Conservation (phyloP, 2,113 vertebrate species). For the Blennius ocellaris region DNA sequence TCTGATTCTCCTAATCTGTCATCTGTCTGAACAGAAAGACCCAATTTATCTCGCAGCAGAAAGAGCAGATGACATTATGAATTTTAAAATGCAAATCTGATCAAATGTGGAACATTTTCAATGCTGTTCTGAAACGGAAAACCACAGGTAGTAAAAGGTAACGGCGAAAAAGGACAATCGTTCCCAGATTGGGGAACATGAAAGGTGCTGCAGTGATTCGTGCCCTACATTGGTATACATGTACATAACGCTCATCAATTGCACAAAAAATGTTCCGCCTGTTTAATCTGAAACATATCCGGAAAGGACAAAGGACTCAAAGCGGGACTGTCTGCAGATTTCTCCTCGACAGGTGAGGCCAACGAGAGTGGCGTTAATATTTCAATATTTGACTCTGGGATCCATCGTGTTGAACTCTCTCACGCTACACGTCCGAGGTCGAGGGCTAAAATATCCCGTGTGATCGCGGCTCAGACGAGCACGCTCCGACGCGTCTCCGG, state of each 20-base stretch:
- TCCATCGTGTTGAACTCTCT: constrained; percentile 4
- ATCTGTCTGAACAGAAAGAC: background rate
- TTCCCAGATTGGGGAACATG: too few species aligned
- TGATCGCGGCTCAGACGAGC: constrained; percentile 30
- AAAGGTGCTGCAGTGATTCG: too few species aligned
- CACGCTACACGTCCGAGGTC: constrained; percentile 24
- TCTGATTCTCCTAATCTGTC: constrained; percentile 20
- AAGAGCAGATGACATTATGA: constrained; percentile 1
- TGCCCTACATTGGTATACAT: too few species aligned
- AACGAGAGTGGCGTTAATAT: constrained; percentile 1
- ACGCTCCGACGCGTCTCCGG: constrained; percentile 28
- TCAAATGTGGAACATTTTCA: background rate
- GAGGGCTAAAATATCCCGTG: constrained; percentile 11
- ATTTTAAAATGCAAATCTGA: constrained; percentile 14
- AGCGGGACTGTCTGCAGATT: background rate
- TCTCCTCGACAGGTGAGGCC: background rate
- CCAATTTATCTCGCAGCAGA: constrained; percentile 8
- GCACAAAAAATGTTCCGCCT: background rate
- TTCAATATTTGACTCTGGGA: constrained; percentile 12
- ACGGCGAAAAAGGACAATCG: too few species aligned
- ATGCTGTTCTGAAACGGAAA: constrained; percentile 6
- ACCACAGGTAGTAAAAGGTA: background rate
- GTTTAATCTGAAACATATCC: background rate
- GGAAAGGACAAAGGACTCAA: background rate
- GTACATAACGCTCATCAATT: background rate